Evolutionary conservation across 2,113 vertebrate species (phyloP), one percentile per base, ranked within the genome.

Genomic region (Corvus cornix): DNA sequence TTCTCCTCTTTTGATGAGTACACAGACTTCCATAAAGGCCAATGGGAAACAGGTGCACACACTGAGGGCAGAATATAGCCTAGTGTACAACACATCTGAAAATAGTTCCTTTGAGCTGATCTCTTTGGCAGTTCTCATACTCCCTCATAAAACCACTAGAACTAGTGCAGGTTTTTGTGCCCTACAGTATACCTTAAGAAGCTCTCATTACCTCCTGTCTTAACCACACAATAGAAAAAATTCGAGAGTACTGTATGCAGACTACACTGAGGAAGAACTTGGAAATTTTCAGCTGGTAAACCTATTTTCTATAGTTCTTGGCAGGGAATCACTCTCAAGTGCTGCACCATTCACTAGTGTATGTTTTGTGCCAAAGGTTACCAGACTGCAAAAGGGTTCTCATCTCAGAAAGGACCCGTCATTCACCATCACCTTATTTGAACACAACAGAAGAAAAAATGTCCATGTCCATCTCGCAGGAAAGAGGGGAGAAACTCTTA

Each of bases 331-430:
- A 95, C 89, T 96, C 96, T 94, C 94, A 98, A 96, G 96, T 97
- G 95, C 96, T 95, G 92, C 92, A 92, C 97, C 96, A 97, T 96
- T 97, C 95, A 95, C 95, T 86, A 86, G 69, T 66, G 77, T 94
- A 91, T 97, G 91, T 96, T 68, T 96, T 97, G n/a, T 97, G 97
- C 90, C 98, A 97, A 96, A 98, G 96, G 97, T 97, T 94, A 97
- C 80, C 79, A 95, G 96, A 97, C 94, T 97, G 96, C 97, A 96
- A 93, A 97, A 96, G 85, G 72, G 87, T 91, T 94, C 87, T 96
- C 69, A 46, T 93, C 91, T 95, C 90, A 73, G 94, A 95, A 97
- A 96, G 84, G 90, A 95, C 74, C 88, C 91, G 95, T 93, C 96
- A 97, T 95, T 97, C 85, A 92, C 92, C 84, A 95, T 93, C 94